Evolutionary conservation across 2,797 vertebrate genomes (phyloP).

Genomic region (Sebastes paucispinis): DNA sequence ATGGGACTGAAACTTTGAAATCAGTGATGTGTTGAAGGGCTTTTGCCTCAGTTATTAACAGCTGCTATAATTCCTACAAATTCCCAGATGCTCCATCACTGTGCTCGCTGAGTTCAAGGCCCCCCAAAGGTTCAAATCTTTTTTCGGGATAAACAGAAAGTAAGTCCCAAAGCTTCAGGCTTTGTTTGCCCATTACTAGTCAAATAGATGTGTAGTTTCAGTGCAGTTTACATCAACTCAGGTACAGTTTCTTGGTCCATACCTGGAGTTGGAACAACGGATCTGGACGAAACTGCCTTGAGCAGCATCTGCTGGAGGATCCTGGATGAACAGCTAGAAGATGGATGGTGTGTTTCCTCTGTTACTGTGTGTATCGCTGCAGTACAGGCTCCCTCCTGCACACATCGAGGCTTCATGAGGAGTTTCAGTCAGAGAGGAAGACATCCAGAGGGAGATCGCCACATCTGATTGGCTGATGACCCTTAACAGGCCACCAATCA

Average conservation of each 20-base stretch:
- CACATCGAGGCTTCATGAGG: conserved; percentile 40
- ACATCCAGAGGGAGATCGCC: conserved; percentile 57
- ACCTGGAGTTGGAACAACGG: neutral
- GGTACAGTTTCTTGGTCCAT: neutral
- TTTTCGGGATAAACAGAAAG: neutral
- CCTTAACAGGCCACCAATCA: conserved; percentile 62
- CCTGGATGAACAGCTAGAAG: conserved; percentile 39
- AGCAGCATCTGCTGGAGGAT: conserved; percentile 37
- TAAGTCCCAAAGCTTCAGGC: neutral
- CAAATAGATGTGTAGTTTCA: neutral
- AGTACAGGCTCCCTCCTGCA: conserved; percentile 53
- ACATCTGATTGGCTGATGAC: conserved; percentile 58
- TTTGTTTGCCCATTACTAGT: neutral
- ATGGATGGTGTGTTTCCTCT: conserved; percentile 58
- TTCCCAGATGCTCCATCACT: too few species aligned
- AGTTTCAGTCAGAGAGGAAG: conserved; percentile 59
- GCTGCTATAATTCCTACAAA: neutral
- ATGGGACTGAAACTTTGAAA: neutral
- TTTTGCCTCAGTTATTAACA: too few species aligned
- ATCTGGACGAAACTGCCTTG: neutral
- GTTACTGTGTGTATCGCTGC: conserved; percentile 52
- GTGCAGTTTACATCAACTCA: neutral
- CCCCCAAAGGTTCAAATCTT: neutral
- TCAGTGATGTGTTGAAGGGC: neutral
- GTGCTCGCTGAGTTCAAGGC: neutral